These are phyloP conservation scores for Sesia apiformis DNA, from an alignment of 2,888 invertebrate genomes.

Conservation along the genomic window DNA sequence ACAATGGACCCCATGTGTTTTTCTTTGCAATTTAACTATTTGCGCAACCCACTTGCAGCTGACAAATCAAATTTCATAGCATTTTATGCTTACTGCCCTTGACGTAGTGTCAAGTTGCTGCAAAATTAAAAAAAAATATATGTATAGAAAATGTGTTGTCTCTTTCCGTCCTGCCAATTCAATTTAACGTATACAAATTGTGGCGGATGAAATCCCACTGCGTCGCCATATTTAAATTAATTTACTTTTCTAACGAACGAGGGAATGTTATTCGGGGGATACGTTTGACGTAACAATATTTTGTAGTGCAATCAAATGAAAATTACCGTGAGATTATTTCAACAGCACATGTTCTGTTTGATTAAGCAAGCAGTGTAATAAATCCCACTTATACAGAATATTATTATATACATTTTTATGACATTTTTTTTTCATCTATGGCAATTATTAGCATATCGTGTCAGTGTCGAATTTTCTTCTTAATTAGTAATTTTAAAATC, in stretches of 20 bases:
- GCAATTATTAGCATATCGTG: too few relatives aligned
- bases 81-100: conserved; percentile 18
- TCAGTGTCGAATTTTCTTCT: too few relatives aligned
- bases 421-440: too few relatives aligned
- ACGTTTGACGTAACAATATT: neutral
- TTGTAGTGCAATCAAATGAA: neutral
- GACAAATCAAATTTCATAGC: conserved; percentile 13
- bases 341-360: neutral
- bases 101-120: conserved; percentile 2
- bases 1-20: conserved; percentile 61
- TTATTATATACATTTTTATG: too few relatives aligned
- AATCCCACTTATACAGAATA: too few relatives aligned
- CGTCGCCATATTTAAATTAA: conserved; percentile 55
- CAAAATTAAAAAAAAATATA: conserved; percentile 5
- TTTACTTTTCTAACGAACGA: conserved; percentile 47
- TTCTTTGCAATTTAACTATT: conserved; percentile 61
- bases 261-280: conserved; percentile 29
- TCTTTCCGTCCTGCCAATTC: conserved; percentile 38
- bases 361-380: neutral
- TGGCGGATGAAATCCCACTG: conserved; percentile 44
- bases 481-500: too few relatives aligned
- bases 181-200: conserved; percentile 51
- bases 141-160: conserved; percentile 15
- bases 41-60: conserved; percentile 26
- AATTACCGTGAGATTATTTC: neutral